A percentile compares a stretch with the other conserved stretches of the same genome.
These are phyloP conservation scores for Torymus auratus DNA, from an alignment of 2,888 invertebrate genomes.

Conservation along the genomic window DNA sequence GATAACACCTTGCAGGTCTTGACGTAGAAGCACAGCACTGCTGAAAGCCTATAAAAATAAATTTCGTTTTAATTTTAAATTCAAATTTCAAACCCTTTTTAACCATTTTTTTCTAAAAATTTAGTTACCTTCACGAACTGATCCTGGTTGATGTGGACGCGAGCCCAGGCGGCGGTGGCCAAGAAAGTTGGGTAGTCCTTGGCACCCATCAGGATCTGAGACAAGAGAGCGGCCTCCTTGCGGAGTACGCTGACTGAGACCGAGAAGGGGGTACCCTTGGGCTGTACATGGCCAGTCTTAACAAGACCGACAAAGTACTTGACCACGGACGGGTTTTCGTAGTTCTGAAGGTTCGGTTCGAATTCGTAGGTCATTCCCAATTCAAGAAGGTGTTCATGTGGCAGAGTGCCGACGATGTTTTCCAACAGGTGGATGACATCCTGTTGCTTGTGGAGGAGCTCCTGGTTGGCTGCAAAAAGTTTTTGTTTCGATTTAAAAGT, in stretches of 20 bases:
- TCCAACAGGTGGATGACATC: conserved; percentile 80
- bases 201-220: conserved; percentile 83
- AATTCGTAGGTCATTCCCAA: conserved; percentile 81
- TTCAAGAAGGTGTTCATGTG: conserved; percentile 78
- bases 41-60: conserved; percentile 79
- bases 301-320: conserved; percentile 79
- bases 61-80: not conserved
- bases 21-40: conserved; percentile 81
- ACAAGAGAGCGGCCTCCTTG: conserved; percentile 82
- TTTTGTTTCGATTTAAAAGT: no score
- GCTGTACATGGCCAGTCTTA: conserved; percentile 79
- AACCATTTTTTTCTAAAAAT: no score
- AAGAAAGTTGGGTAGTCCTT: conserved; percentile 85
- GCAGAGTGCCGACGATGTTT: conserved; percentile 82
- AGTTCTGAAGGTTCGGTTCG: conserved; percentile 80
- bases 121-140: conserved; percentile 78
- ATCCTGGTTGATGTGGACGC: conserved; percentile 83
- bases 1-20: conserved; percentile 81
- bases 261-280: conserved; percentile 81
- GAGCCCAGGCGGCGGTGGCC: conserved; percentile 83
- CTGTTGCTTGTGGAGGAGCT: conserved; percentile 79
- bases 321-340: conserved; percentile 77
- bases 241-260: conserved; percentile 80
- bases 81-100: not conserved
- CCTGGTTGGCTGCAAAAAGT: conserved; percentile 78